Conservation (phyloP, 2,888 invertebrate genomes). For the Cataglyphis rosenhaueri region DNA sequence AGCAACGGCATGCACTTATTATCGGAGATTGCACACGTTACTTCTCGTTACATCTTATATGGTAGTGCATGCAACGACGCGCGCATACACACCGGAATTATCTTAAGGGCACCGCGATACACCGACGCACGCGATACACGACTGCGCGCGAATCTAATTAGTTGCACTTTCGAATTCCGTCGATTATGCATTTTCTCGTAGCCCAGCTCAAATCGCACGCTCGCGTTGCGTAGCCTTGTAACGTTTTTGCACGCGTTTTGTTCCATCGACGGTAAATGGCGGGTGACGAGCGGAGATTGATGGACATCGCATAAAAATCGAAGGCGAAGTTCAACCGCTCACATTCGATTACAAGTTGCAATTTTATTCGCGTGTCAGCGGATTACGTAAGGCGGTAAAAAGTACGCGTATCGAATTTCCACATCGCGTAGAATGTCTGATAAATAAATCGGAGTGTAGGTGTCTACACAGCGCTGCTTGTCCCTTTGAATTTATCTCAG, state of each 20-base stretch:
- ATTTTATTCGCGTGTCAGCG: conserved; percentile 16
- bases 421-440: background rate
- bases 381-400: conserved; percentile 11
- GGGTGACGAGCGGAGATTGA: conserved; percentile 14
- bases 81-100: background rate
- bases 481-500: conserved; percentile 10
- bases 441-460: background rate
- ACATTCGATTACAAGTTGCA: background rate
- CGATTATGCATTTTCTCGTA: conserved; percentile 54
- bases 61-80: conserved; percentile 40
- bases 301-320: conserved; percentile 26
- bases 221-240: conserved; percentile 41
- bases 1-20: conserved; percentile 72
- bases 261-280: background rate
- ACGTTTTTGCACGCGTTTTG: background rate
- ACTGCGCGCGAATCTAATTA: conserved; percentile 65
- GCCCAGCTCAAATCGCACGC: background rate
- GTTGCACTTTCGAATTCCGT: conserved; percentile 66
- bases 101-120: conserved; percentile 3
- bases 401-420: background rate
- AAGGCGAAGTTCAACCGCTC: conserved; percentile 26
- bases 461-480: background rate
- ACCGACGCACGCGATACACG: conserved; percentile 7
- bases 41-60: conserved; percentile 71
- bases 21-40: conserved; percentile 75